These are phyloP conservation scores for Pachycephala philippinensis DNA, from an alignment of 2,113 vertebrate genomes.

Conservation along the genomic window DNA sequence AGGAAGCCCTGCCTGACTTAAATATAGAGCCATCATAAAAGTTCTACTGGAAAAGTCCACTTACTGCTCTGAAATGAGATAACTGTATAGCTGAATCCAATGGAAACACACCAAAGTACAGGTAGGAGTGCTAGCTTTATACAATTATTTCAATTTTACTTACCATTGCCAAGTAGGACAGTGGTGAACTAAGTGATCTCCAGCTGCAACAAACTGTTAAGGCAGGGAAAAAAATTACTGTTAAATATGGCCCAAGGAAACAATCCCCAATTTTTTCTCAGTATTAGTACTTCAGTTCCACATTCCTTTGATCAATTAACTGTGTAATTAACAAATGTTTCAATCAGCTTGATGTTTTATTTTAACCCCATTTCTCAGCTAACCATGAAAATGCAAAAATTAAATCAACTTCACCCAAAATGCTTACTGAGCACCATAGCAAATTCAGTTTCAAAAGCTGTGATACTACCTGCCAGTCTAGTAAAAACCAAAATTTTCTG, in stretches of 20 bases:
- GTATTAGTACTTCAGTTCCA: background rate
- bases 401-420: background rate
- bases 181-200: conserved; percentile 97
- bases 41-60: background rate
- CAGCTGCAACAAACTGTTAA: conserved; percentile 91
- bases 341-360: background rate
- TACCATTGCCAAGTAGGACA: conserved; percentile 99
- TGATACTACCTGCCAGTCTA: background rate
- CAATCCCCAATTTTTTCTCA: background rate
- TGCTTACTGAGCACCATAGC: background rate
- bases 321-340: background rate
- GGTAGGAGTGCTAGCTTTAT: background rate
- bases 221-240: background rate
- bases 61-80: background rate
- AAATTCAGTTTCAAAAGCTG: background rate
- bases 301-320: background rate
- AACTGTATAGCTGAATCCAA: background rate
- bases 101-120: background rate
- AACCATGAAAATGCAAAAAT: background rate
- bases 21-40: background rate
- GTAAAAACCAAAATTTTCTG: background rate
- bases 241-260: background rate
- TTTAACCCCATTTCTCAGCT: background rate
- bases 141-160: conserved; percentile 42
- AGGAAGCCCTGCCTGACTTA: background rate